A percentile compares a stretch with the other conserved stretches of the same genome.
Evolutionary conservation across 37 sponge, comb jelly and placozoan genomes (phyloP).

Genomic region (Spongilla lacustris): DNA sequence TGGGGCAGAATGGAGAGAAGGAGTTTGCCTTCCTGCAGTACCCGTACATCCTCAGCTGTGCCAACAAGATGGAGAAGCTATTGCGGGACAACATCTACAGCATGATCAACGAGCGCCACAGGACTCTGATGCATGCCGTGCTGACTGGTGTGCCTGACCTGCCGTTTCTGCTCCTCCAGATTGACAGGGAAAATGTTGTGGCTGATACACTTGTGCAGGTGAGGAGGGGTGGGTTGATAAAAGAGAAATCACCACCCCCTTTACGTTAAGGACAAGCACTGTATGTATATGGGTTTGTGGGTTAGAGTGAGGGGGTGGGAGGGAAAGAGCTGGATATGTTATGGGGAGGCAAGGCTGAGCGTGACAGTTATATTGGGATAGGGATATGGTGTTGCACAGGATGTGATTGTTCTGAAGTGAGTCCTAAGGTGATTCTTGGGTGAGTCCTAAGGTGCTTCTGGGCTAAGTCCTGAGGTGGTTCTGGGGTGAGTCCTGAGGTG

Average conservation of each 20-base stretch:
- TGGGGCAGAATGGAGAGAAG: not conserved
- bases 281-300: not conserved
- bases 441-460: too few relatives aligned
- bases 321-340: too few relatives aligned
- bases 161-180: constrained; percentile 78
- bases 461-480: too few relatives aligned
- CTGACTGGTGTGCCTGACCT: constrained; percentile 65
- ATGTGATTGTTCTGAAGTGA: too few relatives aligned
- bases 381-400: too few relatives aligned
- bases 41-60: constrained; percentile 83
- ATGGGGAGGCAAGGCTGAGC: too few relatives aligned
- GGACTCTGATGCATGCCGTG: constrained; percentile 64
- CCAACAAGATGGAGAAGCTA: constrained; percentile 86
- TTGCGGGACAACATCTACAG: constrained; percentile 75
- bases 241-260: not conserved
- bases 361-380: too few relatives aligned
- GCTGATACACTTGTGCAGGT: constrained; percentile 88
- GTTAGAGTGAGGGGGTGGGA: too few relatives aligned
- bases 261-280: too few relatives aligned
- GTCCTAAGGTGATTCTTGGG: too few relatives aligned
- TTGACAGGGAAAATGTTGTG: constrained; percentile 80
- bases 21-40: constrained; percentile 80
- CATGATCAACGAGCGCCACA: constrained; percentile 72
- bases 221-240: not conserved
- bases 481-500: too few relatives aligned